phyloP scores from a whole-genome alignment of 2,888 invertebrate genomes.

The Drosophila dives region DNA sequence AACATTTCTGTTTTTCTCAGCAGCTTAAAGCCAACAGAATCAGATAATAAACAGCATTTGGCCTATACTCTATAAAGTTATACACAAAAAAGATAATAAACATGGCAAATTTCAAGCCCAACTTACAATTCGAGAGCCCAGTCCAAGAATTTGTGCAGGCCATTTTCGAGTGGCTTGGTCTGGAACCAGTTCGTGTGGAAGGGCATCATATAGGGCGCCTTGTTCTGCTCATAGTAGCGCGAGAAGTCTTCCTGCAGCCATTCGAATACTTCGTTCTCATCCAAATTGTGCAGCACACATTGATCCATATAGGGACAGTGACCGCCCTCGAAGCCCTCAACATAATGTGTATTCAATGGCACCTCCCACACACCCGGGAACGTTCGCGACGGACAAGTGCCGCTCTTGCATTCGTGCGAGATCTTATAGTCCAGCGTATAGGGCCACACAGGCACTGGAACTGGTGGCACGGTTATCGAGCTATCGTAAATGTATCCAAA shows the following conservation, averaged over 20 bases:
- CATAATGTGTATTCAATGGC: constrained; percentile 94
- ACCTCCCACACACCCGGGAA: constrained; percentile 98
- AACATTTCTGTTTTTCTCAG: not conserved
- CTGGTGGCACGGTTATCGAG: constrained; percentile 93
- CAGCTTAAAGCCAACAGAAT: too few species aligned
- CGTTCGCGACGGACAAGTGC: constrained; percentile 94
- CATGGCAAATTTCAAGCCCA: not conserved
- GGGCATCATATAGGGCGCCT: constrained; percentile 97
- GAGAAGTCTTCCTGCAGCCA: constrained; percentile 96
- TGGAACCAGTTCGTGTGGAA: constrained; percentile 99
- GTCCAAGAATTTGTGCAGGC: constrained; percentile 93
- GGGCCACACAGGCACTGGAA: constrained; percentile 94
- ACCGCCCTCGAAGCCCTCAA: constrained; percentile 95
- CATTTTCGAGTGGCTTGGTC: constrained; percentile 92
- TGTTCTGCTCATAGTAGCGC: constrained; percentile 93
- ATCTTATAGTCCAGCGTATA: constrained; percentile 97
- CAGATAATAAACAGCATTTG: too few species aligned
- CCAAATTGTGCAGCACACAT: constrained; percentile 95
- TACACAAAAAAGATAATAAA: not conserved
- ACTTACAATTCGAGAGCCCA: constrained; percentile 91
- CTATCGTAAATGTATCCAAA: constrained; percentile 97
- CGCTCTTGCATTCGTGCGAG: constrained; percentile 96
- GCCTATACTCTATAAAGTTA: not conserved
- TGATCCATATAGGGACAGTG: constrained; percentile 97
- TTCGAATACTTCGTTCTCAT: constrained; percentile 90